Evolutionary conservation across 2,797 vertebrate genomes (phyloP).

Genomic region (Girardinus metallicus): DNA sequence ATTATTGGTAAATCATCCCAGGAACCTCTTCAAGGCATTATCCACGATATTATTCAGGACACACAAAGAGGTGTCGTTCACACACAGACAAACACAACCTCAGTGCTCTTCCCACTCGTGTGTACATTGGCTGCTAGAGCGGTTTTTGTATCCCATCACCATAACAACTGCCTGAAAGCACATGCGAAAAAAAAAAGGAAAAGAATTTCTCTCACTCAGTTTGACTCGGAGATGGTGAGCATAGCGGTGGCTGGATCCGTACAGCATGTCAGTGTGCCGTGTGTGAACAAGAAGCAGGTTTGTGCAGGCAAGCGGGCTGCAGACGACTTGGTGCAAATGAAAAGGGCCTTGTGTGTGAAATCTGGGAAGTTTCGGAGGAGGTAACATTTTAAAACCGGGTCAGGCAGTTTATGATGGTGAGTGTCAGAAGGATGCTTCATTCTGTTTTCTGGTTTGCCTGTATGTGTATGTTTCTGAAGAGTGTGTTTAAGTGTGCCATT

Average conservation of each 20-base stretch:
- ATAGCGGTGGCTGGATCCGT: constrained; percentile 52
- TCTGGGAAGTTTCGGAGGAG: constrained; percentile 37
- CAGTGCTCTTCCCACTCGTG: constrained; percentile 70
- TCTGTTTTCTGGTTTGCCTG: constrained; percentile 3
- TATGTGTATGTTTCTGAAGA: neutral
- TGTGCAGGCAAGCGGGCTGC: constrained; percentile 50
- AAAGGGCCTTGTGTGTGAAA: constrained; percentile 50
- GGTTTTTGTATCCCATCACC: constrained; percentile 84
- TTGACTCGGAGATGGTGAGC: constrained; percentile 69
- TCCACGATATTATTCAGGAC: constrained; percentile 34
- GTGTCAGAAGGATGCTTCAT: constrained; percentile 47
- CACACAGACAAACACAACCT: constrained; percentile 50
- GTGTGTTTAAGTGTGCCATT: constrained; percentile 3
- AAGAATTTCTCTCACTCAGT: constrained; percentile 74
- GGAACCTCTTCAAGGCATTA: constrained; percentile 47
- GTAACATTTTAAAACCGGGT: constrained; percentile 50
- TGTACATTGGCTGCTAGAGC: constrained; percentile 65
- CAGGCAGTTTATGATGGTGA: constrained; percentile 66
- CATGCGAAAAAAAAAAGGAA: constrained; percentile 52
- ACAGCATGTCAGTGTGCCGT: constrained; percentile 36
- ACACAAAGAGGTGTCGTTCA: constrained; percentile 38
- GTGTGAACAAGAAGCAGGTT: constrained; percentile 40
- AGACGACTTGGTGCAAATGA: constrained; percentile 43
- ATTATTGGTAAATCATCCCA: constrained; percentile 50
- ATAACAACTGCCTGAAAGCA: constrained; percentile 84